Conservation (phyloP, 2,797 vertebrate species). For the Silurus aristotelis region DNA sequence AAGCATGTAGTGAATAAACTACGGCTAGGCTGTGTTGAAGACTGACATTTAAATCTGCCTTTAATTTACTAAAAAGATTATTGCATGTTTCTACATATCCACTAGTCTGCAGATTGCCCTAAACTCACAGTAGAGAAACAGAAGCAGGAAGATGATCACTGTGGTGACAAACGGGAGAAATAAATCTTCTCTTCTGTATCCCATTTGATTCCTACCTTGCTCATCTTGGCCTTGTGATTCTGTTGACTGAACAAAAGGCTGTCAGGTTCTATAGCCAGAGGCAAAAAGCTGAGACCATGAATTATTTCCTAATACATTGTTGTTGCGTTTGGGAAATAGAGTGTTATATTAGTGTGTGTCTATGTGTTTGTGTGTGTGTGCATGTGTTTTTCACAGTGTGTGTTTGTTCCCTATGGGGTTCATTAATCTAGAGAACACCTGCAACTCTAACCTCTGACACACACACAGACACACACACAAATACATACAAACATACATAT, state of each 20-base stretch:
- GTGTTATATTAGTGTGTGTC: constrained; percentile 36
- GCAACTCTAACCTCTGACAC: constrained; percentile 63
- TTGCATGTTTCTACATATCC: neutral
- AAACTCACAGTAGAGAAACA: neutral
- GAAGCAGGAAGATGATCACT: neutral
- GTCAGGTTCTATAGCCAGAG: constrained; percentile 31
- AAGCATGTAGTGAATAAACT: neutral
- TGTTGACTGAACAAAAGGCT: constrained; percentile 8
- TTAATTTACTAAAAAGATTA: neutral
- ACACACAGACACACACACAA: constrained; percentile 9
- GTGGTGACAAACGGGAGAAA: neutral
- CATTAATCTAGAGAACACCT: constrained; percentile 70
- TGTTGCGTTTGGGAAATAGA: constrained; percentile 33
- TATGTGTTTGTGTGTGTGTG: constrained; percentile 36
- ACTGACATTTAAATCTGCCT: neutral
- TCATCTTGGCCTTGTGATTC: constrained; percentile 7
- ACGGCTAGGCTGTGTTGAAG: neutral
- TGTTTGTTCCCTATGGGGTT: constrained; percentile 68
- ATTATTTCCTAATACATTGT: constrained; percentile 33
- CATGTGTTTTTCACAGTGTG: constrained; percentile 10
- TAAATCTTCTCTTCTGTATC: constrained; percentile 27
- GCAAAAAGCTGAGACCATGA: constrained; percentile 38
- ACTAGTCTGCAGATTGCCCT: neutral
- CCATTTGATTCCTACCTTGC: constrained; percentile 15
- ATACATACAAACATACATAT: neutral